A percentile compares a stretch with the other conserved stretches of the same genome.
Conservation (phyloP, 2,113 vertebrate species). For the Pachycephala philippinensis region DNA sequence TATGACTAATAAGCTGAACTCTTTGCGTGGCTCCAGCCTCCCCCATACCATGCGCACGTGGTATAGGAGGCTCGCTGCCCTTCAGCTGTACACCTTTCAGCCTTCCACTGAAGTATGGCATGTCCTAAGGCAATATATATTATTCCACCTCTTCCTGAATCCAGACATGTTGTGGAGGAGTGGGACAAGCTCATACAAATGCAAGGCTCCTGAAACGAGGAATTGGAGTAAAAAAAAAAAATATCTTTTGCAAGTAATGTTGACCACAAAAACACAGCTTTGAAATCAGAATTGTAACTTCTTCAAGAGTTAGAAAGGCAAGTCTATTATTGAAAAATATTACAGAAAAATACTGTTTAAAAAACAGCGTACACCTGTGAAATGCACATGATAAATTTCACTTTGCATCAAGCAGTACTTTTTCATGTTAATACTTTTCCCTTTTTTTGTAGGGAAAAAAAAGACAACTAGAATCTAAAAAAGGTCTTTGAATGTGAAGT, state of each 20-base stretch:
- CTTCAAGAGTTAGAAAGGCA: not conserved
- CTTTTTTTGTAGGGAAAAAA: not conserved
- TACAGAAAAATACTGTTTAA: not conserved
- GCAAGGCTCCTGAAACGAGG: not conserved
- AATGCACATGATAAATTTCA: not conserved
- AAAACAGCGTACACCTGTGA: not conserved
- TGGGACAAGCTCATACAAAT: not conserved
- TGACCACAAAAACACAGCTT: not conserved
- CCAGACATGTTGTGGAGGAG: not conserved
- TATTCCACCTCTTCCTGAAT: not conserved
- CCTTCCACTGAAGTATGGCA: not conserved
- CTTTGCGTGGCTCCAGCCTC: not conserved
- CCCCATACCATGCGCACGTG: fast-evolving
- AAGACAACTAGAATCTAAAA: not conserved
- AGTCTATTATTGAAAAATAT: not conserved
- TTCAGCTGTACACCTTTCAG: not conserved
- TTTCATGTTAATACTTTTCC: not conserved
- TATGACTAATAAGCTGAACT: not conserved
- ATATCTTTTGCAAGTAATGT: not conserved
- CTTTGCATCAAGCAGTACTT: not conserved
- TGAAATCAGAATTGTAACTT: not conserved
- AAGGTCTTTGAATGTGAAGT: not conserved
- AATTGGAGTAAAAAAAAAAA: not conserved
- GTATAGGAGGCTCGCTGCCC: not conserved
- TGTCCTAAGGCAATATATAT: not conserved